Evolutionary conservation across 2,797 vertebrate genomes (phyloP), one percentile per base, ranked within the genome.

Genomic region (Argya squamiceps): DNA sequence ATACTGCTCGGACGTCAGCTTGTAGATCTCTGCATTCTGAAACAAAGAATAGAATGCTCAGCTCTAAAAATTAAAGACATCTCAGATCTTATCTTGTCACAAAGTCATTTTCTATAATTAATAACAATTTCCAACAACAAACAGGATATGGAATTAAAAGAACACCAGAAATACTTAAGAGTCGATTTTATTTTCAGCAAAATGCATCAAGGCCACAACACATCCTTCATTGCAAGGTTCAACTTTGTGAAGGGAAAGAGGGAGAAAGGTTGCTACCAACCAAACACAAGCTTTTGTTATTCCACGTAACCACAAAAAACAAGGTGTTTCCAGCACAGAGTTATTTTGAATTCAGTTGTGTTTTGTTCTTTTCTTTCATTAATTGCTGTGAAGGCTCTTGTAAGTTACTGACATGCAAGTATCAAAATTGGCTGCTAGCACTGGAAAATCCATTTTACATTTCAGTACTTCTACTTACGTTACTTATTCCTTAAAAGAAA

Each of bases 21-120:
- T 98, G 98, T 99, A 99, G 97, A 98, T 98, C 88, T 99, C 99
- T 11, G 98, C 89, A 55, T 99, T 99, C 99, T 99, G 97, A 77
- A 98, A 97, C 44, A 93, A 96, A 93, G 92, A 96, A 94, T 63
- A 95, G 13, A 96, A 87, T 5, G 39, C 26, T 95, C 70, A 97
- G 77, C 47, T 93, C 64, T 67, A 78, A 79, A 92, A 95, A 63
- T 63, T 63, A 74, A 85, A 88, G n/a, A 49, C 3, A 0, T n/a
- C 32, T 85, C 76, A 93, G 65, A 89, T 84, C 76, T 69, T 64
- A 91, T 11, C 59, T 85, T 3, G 0, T 69, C 65, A 85, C 62
- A 77, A 50, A 82, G 50, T 52, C 62, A 70, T 84, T 71, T 64
- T 77, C 65, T 59, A 80, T 88, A 89, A 93, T 84, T 89, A 89